A percentile compares a stretch with the other conserved stretches of the same genome.
Evolutionary conservation across 2,113 vertebrate species (phyloP).

Genomic region (Xenopus borealis): DNA sequence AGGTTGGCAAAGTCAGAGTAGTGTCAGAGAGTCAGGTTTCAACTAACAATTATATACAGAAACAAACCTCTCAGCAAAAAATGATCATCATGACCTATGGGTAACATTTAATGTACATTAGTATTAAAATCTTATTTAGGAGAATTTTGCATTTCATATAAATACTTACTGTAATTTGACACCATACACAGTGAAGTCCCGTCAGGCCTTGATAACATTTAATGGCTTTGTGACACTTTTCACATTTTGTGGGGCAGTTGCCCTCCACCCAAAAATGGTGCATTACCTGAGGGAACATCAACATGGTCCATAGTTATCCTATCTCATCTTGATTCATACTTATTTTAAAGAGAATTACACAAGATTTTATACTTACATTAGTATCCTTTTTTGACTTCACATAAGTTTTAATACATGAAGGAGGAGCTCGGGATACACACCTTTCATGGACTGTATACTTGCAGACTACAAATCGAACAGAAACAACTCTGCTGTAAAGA

Average conservation of each 20-base stretch:
- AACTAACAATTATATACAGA: no score
- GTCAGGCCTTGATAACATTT: slow-evolving; percentile 95
- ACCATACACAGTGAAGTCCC: slow-evolving; percentile 93
- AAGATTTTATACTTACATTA: slow-evolving; percentile 68
- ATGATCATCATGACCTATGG: no score
- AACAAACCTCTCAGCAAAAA: no score
- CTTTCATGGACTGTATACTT: slow-evolving; percentile 91
- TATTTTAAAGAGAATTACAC: not conserved
- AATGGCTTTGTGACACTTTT: slow-evolving; percentile 94
- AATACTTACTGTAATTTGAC: slow-evolving; percentile 90
- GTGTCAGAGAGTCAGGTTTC: no score
- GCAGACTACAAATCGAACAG: slow-evolving; percentile 72
- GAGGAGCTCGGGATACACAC: slow-evolving; percentile 81
- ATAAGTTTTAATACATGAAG: slow-evolving; percentile 91
- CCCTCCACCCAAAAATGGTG: slow-evolving; percentile 95
- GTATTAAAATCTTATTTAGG: no score
- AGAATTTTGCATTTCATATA: not conserved
- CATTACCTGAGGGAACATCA: slow-evolving; percentile 75
- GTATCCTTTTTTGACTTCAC: slow-evolving; percentile 92
- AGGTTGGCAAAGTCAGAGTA: no score
- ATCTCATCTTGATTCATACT: no score
- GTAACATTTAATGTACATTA: no score
- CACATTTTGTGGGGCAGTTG: slow-evolving; percentile 90
- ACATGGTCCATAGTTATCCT: no score
- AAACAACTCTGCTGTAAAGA: slow-evolving; percentile 31